A percentile compares a stretch with the other conserved stretches of the same genome.
Evolutionary conservation across 1,140 invertebrate genomes (phyloP).

Genomic region (Bombus soroeensis): DNA sequence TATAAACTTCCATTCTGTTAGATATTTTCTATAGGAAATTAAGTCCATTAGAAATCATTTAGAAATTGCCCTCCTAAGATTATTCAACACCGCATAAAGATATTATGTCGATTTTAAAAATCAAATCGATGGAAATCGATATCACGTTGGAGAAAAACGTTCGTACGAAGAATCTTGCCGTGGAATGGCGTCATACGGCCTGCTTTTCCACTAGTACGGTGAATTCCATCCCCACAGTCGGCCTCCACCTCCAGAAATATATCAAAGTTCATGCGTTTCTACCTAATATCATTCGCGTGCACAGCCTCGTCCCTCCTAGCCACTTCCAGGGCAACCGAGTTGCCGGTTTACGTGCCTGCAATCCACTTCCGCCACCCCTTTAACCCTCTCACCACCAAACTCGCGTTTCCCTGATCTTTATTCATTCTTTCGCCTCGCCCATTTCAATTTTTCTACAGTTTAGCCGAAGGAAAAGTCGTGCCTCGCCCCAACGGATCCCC

Average conservation of each 20-base stretch:
- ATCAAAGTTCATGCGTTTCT: slow-evolving; percentile 83
- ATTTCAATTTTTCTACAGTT: slow-evolving; percentile 82
- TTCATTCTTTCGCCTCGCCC: slow-evolving; percentile 80
- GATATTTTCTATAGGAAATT: neutral
- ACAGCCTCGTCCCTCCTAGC: slow-evolving; percentile 57
- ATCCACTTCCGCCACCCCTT: slow-evolving; percentile 28
- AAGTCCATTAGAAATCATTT: neutral
- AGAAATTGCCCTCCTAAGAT: neutral
- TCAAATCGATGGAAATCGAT: slow-evolving; percentile 37
- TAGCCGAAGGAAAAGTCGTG: slow-evolving; percentile 73
- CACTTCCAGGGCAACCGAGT: slow-evolving; percentile 52
- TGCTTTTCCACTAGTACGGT: slow-evolving; percentile 39
- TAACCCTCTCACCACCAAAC: neutral
- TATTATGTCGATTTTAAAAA: neutral
- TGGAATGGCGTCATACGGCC: slow-evolving; percentile 77
- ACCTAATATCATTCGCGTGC: slow-evolving; percentile 82
- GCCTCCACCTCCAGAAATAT: slow-evolving; percentile 74
- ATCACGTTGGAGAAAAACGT: slow-evolving; percentile 59
- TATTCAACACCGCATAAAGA: neutral
- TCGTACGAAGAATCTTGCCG: slow-evolving; percentile 76
- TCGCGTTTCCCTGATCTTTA: slow-evolving; percentile 76
- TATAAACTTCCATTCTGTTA: neutral
- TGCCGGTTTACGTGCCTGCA: slow-evolving; percentile 66
- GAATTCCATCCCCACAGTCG: slow-evolving; percentile 25
- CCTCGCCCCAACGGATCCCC: slow-evolving; percentile 24